Evolutionary conservation across 2,888 invertebrate species (phyloP), one percentile per base, ranked within the genome.

Genomic region (Rotaria sp.): DNA sequence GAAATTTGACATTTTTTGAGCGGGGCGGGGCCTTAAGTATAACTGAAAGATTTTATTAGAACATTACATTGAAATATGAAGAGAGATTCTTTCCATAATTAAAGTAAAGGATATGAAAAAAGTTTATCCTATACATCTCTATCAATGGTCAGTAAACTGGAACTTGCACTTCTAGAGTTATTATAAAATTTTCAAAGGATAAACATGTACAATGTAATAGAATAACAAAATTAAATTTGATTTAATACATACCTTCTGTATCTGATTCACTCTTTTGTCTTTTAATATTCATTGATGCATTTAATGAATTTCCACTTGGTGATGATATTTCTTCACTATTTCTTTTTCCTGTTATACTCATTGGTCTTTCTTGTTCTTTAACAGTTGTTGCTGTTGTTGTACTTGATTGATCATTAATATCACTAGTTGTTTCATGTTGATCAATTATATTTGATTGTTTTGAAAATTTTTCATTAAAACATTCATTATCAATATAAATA

Each of bases 401-500:
- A 45, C 45, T 80, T n/a, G 80, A n/a, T 80, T 45, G 26, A 45
- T 45, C 80, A n/a, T 45, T 8, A 2, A n/a, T 45, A n/a, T 80
- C 45, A 45, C 5, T 11, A 45, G 0, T 41, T 45, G 45, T 2
- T 38, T 80, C 45, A 45, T 41, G 45, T 15, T 80, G 7, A 11
- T 45, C 45, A 13, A 11, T 26, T 13, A 13, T 8, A 26, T n/a
- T 26, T 80, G 41, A 24, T 80, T 80, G 10, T 45, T 26, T 26
- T n/a, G 13, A 3, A 80, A 45, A 80, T n/a, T 45, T 41, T 41
- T 80, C 80, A 80, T 80, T 80, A 4, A 80, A 80, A 80, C 80
- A 80, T n/a, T n/a, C n/a, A 7, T 11, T n/a, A n/a, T 80, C 45
- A 45, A 45, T 15, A 45, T 80, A 80, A n/a, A 80, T 4, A 26